These are phyloP conservation scores for Callinectes sapidus DNA, from an alignment of 2,888 invertebrate genomes.

Conservation along the genomic window DNA sequence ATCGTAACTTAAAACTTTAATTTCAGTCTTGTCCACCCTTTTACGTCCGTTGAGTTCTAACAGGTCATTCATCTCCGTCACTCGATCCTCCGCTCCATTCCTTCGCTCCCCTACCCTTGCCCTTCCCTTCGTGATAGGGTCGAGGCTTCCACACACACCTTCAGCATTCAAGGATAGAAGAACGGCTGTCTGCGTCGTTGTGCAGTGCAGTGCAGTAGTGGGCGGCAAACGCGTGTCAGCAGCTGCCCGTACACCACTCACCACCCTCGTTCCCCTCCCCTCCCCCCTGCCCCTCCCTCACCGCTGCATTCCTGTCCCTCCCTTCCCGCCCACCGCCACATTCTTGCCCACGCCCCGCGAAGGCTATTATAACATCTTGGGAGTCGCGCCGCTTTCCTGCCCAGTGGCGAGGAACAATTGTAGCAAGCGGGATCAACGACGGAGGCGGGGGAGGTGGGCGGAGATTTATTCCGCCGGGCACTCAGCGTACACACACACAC, in stretches of 20 bases:
- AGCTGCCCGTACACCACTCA: not conserved
- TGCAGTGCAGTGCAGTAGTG: not conserved
- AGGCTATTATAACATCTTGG: not conserved
- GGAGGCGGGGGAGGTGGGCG: not conserved
- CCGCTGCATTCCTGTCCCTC: not conserved
- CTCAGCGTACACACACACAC: not conserved
- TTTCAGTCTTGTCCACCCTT: not conserved
- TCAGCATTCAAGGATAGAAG: not conserved
- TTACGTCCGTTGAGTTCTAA: not conserved
- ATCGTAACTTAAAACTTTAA: too few relatives aligned
- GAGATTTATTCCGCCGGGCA: not conserved
- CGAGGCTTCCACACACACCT: not conserved
- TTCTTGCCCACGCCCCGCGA: conserved; percentile 1
- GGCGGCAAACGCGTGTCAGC: not conserved
- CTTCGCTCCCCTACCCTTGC: not conserved
- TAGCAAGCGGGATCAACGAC: not conserved
- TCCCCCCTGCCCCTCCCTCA: not conserved
- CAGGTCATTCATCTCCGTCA: not conserved
- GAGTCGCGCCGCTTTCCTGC: not conserved
- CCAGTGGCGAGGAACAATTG: not conserved
- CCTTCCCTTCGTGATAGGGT: not conserved
- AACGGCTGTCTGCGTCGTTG: not conserved
- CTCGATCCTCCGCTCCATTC: not conserved
- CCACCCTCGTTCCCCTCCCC: not conserved
- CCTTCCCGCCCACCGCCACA: not conserved